A percentile compares a stretch with the other conserved stretches of the same genome.
Evolutionary conservation across 1,140 invertebrate species (phyloP).

Genomic region (Nebria ingens): DNA sequence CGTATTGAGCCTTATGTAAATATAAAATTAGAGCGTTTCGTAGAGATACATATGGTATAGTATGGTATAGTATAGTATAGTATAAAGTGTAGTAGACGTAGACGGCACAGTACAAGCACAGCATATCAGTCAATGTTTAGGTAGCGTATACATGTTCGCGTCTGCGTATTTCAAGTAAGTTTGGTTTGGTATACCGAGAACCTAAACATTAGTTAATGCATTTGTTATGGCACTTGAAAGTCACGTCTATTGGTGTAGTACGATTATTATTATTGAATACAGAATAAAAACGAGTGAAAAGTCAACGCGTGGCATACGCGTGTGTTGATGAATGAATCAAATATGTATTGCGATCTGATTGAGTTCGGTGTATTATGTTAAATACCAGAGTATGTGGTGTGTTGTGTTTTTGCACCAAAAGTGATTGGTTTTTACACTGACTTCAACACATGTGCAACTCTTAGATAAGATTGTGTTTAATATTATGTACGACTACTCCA

Average conservation of each 20-base stretch:
- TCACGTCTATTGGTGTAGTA: too few species aligned
- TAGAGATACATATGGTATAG: too few species aligned
- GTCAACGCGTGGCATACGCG: too few species aligned
- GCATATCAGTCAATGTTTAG: neutral
- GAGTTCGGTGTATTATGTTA: neutral
- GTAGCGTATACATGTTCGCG: neutral
- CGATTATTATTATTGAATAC: too few species aligned
- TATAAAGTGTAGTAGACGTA: too few species aligned
- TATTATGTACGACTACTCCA: neutral
- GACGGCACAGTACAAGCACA: too few species aligned
- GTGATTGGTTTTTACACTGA: neutral
- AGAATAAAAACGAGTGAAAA: too few species aligned
- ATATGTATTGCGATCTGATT: neutral
- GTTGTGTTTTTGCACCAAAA: neutral
- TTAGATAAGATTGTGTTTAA: too few species aligned
- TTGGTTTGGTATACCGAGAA: neutral
- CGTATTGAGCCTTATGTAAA: too few species aligned
- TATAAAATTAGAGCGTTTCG: too few species aligned
- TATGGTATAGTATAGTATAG: too few species aligned
- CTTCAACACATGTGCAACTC: neutral
- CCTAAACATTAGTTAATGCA: slow-evolving; percentile 5
- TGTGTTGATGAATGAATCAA: too few species aligned
- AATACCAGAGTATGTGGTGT: neutral
- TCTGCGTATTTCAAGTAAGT: neutral
- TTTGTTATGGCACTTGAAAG: neutral